Evolutionary conservation across 2,113 vertebrate genomes (phyloP).

Genomic region (Ameiurus melas): DNA sequence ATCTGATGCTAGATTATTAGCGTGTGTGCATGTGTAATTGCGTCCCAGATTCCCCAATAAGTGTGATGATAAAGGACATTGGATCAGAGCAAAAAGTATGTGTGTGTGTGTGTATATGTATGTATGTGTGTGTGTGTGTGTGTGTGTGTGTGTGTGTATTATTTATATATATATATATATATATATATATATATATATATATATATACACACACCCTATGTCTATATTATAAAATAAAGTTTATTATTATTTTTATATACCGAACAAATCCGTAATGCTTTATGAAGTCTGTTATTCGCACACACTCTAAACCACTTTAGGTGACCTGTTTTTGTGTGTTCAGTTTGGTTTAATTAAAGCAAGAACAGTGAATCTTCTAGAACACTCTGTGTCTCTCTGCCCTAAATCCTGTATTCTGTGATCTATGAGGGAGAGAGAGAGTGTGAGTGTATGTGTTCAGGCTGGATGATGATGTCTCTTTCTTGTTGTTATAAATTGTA

Average conservation of each 20-base stretch:
- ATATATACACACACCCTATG: not conserved
- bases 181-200: not conserved
- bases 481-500: too few species aligned
- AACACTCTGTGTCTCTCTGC: slow-evolving; percentile 37
- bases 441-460: not conserved
- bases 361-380: slow-evolving; percentile 21
- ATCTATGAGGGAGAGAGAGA: slow-evolving; percentile 36
- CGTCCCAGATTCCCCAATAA: not conserved
- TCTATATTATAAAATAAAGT: too few species aligned
- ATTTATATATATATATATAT: too few species aligned
- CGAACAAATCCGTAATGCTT: not conserved
- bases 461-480: too few species aligned
- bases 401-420: slow-evolving; percentile 69
- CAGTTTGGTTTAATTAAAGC: slow-evolving; percentile 8
- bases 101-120: too few species aligned
- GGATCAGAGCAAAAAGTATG: not conserved
- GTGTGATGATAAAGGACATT: not conserved
- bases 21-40: not conserved
- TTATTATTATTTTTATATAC: too few species aligned
- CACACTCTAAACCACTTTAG: not conserved
- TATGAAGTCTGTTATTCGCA: not conserved
- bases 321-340: not conserved
- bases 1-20: not conserved
- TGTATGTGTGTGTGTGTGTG: too few species aligned
- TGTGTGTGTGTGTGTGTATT: too few species aligned